Evolutionary conservation across 2,113 vertebrate genomes (phyloP).

Genomic region (Oryctolagus cuniculus): DNA sequence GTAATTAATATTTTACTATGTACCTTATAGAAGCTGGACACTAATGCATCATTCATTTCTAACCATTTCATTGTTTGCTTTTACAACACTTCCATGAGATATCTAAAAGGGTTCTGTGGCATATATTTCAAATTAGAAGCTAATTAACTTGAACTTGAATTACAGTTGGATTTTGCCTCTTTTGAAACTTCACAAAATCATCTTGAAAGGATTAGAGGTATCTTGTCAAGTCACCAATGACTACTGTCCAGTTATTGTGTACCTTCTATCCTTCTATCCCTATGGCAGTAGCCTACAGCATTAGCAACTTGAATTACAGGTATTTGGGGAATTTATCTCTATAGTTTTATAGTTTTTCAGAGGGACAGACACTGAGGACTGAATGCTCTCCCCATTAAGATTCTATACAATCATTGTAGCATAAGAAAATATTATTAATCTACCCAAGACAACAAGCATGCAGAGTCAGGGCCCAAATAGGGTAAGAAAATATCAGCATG

Average conservation of each 20-base stretch:
- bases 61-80: slow-evolving; percentile 5
- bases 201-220: neutral
- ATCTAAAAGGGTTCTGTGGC: neutral
- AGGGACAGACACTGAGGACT: neutral
- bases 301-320: neutral
- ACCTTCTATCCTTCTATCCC: neutral
- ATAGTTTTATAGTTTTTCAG: neutral
- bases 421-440: slow-evolving; percentile 6
- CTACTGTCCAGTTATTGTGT: neutral
- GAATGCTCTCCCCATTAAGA: neutral
- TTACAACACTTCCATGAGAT: neutral
- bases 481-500: neutral
- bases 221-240: neutral
- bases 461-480: neutral
- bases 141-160: slow-evolving; percentile 47
- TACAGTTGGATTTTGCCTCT: neutral
- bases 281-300: neutral
- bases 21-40: neutral
- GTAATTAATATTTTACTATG: neutral
- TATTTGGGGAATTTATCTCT: neutral
- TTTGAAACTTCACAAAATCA: slow-evolving; percentile 21
- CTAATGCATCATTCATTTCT: neutral
- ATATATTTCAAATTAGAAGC: slow-evolving; percentile 16
- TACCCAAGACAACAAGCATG: neutral
- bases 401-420: neutral